Conservation (phyloP, 2,113 vertebrate genomes). For the Brachyistius frenatus region DNA sequence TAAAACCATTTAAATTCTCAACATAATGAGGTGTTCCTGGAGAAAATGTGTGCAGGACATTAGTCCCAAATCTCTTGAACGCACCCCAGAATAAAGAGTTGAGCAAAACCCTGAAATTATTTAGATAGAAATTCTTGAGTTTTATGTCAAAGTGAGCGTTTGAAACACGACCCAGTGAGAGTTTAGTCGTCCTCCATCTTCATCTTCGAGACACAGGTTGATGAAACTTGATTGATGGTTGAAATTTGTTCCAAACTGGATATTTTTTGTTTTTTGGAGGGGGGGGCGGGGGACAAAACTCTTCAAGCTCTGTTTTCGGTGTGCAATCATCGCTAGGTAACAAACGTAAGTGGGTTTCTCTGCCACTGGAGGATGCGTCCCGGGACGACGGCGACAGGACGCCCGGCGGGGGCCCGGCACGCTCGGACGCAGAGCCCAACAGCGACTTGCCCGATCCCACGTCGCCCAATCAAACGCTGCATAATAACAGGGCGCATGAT, state of each 20-base stretch:
- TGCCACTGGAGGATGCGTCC: constrained; percentile 88
- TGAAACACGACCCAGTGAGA: no score
- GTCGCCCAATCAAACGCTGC: constrained; percentile 83
- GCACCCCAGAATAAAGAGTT: no score
- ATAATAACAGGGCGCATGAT: constrained; percentile 86
- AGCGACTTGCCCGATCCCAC: constrained; percentile 68
- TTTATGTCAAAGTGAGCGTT: not conserved
- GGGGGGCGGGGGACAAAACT: constrained; percentile 29
- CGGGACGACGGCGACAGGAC: constrained; percentile 85
- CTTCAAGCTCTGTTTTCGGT: constrained; percentile 70
- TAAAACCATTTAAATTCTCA: no score
- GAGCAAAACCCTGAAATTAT: no score
- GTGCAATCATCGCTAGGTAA: constrained; percentile 85
- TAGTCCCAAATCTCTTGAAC: no score
- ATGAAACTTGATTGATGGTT: no score
- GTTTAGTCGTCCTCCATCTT: no score
- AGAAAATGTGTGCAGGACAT: no score
- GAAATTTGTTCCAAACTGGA: no score
- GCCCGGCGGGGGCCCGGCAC: constrained; percentile 69
- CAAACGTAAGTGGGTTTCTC: constrained; percentile 94
- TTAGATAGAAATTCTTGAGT: not conserved
- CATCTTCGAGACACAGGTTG: no score
- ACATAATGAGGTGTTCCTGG: no score
- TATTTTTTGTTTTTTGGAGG: no score
- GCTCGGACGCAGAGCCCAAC: constrained; percentile 75